These are phyloP conservation scores for Bufo gargarizans DNA, from an alignment of 2,113 vertebrate genomes.

Conservation along the genomic window DNA sequence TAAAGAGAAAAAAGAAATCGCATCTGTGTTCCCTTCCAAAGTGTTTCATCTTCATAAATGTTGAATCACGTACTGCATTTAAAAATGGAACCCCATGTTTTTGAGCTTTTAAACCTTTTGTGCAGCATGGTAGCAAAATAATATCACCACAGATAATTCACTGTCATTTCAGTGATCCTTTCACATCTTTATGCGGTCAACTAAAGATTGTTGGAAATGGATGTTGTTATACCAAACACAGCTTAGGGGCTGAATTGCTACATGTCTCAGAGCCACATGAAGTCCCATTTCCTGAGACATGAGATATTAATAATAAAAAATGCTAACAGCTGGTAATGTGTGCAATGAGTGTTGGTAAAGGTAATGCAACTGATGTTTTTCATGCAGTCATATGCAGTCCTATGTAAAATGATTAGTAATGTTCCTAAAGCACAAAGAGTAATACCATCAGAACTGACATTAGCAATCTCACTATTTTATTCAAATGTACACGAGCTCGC, in stretches of 20 bases:
- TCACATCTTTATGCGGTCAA: background rate
- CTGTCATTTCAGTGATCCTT: background rate
- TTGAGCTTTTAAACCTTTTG: slow-evolving; percentile 16
- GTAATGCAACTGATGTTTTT: background rate
- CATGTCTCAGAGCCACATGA: background rate
- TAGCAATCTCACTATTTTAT: too few species aligned
- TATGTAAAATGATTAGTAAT: too few species aligned
- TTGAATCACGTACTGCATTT: background rate
- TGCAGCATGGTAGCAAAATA: background rate
- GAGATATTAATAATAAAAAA: slow-evolving; percentile 2
- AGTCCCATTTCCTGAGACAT: background rate
- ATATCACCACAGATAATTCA: slow-evolving; percentile 18
- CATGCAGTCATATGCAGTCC: too few species aligned
- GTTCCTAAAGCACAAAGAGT: too few species aligned
- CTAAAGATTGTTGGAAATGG: slow-evolving; percentile 1
- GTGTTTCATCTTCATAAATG: slow-evolving; percentile 37
- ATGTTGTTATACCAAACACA: background rate
- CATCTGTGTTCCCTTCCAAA: background rate
- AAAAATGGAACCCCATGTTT: slow-evolving; percentile 15
- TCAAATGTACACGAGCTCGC: too few species aligned
- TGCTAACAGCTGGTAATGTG: background rate
- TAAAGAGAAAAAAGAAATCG: slow-evolving; percentile 19
- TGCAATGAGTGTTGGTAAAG: background rate
- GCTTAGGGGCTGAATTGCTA: background rate
- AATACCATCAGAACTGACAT: too few species aligned